Conservation (phyloP, 2,888 invertebrate genomes). For the Noctua janthina region DNA sequence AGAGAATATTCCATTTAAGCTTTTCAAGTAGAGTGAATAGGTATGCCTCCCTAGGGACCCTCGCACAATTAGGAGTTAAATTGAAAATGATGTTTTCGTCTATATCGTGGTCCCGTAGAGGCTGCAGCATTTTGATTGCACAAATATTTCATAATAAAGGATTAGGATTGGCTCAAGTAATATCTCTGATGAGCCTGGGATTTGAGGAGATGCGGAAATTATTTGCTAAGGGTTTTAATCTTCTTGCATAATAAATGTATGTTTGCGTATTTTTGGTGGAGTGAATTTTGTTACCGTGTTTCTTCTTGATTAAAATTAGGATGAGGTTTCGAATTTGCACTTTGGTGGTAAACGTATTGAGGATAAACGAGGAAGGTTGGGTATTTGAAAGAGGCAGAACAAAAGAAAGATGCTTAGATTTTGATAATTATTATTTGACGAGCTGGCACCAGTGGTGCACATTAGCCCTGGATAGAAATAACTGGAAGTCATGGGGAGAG, state of each 20-base stretch:
- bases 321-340: constrained; percentile 4
- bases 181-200: constrained; percentile 54
- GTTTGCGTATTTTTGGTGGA: constrained; percentile 28
- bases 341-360: neutral
- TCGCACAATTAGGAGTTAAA: constrained; percentile 80
- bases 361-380: neutral
- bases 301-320: constrained; percentile 22
- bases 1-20: constrained; percentile 71
- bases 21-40: constrained; percentile 67
- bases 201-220: constrained; percentile 44
- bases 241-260: constrained; percentile 36
- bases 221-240: constrained; percentile 51
- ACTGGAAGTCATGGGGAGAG: no score
- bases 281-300: neutral
- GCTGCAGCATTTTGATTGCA: constrained; percentile 62
- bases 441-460: no score
- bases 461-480: no score
- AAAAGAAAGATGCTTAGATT: neutral
- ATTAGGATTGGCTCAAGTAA: constrained; percentile 44
- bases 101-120: constrained; percentile 58
- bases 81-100: constrained; percentile 80
- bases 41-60: constrained; percentile 70
- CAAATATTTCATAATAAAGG: constrained; percentile 59
- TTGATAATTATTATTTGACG: neutral
- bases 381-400: neutral